Evolutionary conservation across 2,888 invertebrate species (phyloP).

Genomic region (Melinaea menophilus): DNA sequence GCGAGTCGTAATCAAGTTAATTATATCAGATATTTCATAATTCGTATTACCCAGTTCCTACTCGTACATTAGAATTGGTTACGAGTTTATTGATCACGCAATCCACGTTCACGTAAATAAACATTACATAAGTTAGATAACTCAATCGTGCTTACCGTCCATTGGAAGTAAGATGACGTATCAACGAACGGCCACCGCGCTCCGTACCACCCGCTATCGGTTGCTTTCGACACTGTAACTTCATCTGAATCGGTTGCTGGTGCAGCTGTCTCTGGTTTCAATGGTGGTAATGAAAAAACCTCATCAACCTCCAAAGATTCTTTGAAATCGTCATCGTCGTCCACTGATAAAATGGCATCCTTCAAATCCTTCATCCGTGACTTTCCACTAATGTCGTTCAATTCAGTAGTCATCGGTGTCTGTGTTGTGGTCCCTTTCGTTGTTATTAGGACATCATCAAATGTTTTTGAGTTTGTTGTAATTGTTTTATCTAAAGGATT

Average conservation of each 20-base stretch:
- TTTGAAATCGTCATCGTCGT: constrained; percentile 71
- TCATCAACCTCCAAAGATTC: constrained; percentile 70
- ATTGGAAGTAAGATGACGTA: constrained; percentile 81
- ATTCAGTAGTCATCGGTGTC: constrained; percentile 46
- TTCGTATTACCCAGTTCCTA: constrained; percentile 23
- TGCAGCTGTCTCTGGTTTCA: constrained; percentile 55
- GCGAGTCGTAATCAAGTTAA: constrained; percentile 4
- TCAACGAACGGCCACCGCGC: constrained; percentile 82
- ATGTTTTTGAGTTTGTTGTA: constrained; percentile 50
- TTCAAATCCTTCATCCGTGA: constrained; percentile 63
- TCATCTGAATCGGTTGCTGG: constrained; percentile 58
- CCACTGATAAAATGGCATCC: constrained; percentile 64
- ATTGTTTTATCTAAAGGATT: constrained; percentile 52
- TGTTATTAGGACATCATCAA: constrained; percentile 62
- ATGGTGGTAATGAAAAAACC: constrained; percentile 66
- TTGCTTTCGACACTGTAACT: constrained; percentile 64
- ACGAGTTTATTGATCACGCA: constrained; percentile 33
- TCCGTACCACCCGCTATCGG: constrained; percentile 77
- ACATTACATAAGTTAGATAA: constrained; percentile 35
- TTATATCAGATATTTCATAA: constrained; percentile 29
- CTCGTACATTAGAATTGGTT: constrained; percentile 24
- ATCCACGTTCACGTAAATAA: constrained; percentile 37
- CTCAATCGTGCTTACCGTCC: constrained; percentile 76
- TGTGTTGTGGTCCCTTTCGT: constrained; percentile 54
- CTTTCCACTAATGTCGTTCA: constrained; percentile 46